Evolutionary conservation across 2,113 vertebrate species (phyloP).

Genomic region (Uria aalge): DNA sequence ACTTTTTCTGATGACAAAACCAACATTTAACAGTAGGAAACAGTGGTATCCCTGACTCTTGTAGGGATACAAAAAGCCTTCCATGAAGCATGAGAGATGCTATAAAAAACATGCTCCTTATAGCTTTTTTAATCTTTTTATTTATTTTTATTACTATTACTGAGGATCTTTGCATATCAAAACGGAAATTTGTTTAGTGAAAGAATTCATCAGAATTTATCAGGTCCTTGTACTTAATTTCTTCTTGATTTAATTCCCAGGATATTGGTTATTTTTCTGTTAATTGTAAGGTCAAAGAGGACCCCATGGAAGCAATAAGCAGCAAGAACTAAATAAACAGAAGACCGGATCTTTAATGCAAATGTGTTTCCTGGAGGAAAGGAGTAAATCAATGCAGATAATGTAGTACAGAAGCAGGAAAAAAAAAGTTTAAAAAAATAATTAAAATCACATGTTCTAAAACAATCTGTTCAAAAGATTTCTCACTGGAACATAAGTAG

Average conservation of each 20-base stretch:
- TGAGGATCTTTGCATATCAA: neutral
- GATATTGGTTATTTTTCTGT: neutral
- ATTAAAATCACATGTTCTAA: neutral
- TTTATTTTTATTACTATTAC: neutral
- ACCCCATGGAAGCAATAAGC: neutral
- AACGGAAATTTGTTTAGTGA: neutral
- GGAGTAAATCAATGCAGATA: conserved; percentile 31
- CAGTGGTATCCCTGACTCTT: neutral
- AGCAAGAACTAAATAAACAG: conserved; percentile 37
- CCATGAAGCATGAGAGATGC: neutral
- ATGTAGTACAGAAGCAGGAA: conserved; percentile 3
- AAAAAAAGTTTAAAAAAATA: neutral
- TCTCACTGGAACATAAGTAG: neutral
- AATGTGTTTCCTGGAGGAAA: conserved; percentile 52
- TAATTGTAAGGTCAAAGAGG: conserved; percentile 32
- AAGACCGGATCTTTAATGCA: conserved; percentile 43
- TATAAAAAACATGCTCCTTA: neutral
- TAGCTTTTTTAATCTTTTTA: fast-evolving
- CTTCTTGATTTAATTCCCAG: neutral
- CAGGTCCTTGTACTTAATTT: neutral
- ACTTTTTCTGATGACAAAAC: neutral
- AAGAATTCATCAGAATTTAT: neutral
- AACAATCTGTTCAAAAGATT: conserved; percentile 16
- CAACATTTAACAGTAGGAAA: neutral
- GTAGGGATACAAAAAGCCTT: neutral